Evolutionary conservation across 2,797 vertebrate species (phyloP).

Genomic region (Pseudochirops corinnae): DNA sequence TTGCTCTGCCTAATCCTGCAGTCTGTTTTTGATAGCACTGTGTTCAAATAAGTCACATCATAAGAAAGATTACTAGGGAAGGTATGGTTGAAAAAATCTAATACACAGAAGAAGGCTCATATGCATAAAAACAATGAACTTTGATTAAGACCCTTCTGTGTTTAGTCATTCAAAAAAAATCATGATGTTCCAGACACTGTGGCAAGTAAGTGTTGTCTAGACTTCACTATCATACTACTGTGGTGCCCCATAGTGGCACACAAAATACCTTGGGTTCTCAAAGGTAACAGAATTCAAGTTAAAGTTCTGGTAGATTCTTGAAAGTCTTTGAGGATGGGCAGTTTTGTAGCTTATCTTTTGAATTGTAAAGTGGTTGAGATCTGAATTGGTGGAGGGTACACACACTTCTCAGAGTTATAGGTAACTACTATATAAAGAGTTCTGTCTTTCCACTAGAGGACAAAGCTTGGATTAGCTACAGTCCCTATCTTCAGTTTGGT

Average conservation of each 20-base stretch:
- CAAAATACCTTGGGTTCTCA: neutral
- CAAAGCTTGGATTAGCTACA: neutral
- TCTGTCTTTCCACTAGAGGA: neutral
- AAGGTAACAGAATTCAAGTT: neutral
- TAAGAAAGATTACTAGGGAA: slow-evolving; percentile 40
- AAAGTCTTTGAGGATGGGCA: neutral
- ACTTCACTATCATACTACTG: neutral
- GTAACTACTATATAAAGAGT: neutral
- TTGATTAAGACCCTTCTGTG: neutral
- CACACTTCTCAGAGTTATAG: neutral
- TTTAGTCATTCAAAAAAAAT: neutral
- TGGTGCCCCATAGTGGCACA: neutral
- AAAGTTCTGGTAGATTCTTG: neutral
- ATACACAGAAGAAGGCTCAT: neutral
- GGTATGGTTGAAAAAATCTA: neutral
- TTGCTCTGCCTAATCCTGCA: neutral
- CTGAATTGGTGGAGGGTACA: neutral
- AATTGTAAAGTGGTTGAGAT: neutral
- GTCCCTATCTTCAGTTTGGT: neutral
- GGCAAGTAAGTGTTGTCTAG: neutral
- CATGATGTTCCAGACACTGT: neutral
- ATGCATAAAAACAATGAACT: neutral
- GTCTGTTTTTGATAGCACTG: slow-evolving; percentile 22
- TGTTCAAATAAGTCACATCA: neutral
- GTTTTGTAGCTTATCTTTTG: neutral